Base-by-base conservation (phyloP, 2,888 invertebrate species). In the Polydrusus tereticollis region DNA sequence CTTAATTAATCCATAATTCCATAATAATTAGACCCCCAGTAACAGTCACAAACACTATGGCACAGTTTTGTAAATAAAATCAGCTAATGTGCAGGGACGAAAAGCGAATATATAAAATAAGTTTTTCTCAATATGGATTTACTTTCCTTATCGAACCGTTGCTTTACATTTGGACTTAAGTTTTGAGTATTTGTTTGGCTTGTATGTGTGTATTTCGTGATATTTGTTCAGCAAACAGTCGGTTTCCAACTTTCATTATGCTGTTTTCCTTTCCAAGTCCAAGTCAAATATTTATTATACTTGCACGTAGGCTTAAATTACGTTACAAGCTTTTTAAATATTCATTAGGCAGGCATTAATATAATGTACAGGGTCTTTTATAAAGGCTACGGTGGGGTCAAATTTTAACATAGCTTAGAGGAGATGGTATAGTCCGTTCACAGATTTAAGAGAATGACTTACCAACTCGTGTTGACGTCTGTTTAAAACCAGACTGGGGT, bases 231-330 rank as follows among this genome's bases (percentile, higher is more conserved):
- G 68, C 23, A 16, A 60, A 67, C 59, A 59, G 47, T 59, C 7
- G 67, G 47, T 47, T 67, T 67, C 67, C 59, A 23, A 29, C 23
- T 67, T 59, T 57, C 59, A 67, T 67, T 67, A 59, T 67, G 20
- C 66, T 67, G 58, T 67, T 67, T 67, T 67, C 45, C 57, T 47
- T 59, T 29, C 67, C 12, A 47, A 67, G 67, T 67, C n/a, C 58
- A 50, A 58, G 16, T 58, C 67, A 67, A 67, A 67, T 59, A 67
- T 67, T 67, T 67, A 60, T 59, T 47, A 59, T 47, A 50, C 59
- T 26, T 1, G 20, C n/a, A 47, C 47, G 47, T 60, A 26, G 20
- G 26, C 43, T 60, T 23, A 45, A 60, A 45, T 60, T 43, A 60
- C 18, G 45, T 43, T n/a, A 47, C 47, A 0, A n/a, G 23, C 47